Evolutionary conservation across 2,797 vertebrate species (phyloP).

Genomic region (Acanthopagrus latus): DNA sequence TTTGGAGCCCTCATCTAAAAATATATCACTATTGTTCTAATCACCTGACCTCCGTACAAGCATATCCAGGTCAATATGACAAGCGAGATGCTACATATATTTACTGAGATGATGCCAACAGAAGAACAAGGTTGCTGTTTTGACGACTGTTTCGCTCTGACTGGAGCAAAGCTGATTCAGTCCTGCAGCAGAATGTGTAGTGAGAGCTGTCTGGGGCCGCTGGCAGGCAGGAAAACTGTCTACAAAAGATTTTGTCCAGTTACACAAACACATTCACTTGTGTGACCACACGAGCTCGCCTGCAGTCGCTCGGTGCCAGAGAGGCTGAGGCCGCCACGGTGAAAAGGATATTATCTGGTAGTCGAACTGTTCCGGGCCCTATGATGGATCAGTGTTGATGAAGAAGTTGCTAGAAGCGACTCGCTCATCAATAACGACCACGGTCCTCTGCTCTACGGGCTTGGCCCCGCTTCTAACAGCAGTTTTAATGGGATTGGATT

Average conservation of each 20-base stretch:
- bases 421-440: slow-evolving; percentile 52
- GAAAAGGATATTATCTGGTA: slow-evolving; percentile 27
- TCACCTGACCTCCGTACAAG: not conserved
- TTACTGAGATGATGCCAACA: not conserved
- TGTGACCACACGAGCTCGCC: slow-evolving; percentile 27
- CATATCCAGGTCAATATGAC: not conserved
- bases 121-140: slow-evolving; percentile 1
- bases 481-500: slow-evolving; percentile 63
- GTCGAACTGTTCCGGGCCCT: slow-evolving; percentile 32
- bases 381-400: slow-evolving; percentile 49
- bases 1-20: too few relatives aligned
- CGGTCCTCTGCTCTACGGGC: slow-evolving; percentile 21
- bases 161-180: slow-evolving; percentile 30
- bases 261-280: slow-evolving; percentile 44
- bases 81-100: not conserved
- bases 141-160: slow-evolving; percentile 3
- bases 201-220: slow-evolving; percentile 18
- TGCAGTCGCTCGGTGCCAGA: slow-evolving; percentile 17
- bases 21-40: too few relatives aligned
- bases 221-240: slow-evolving; percentile 31
- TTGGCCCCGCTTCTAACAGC: slow-evolving; percentile 48
- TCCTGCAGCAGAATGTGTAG: slow-evolving; percentile 5
- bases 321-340: not conserved
- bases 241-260: slow-evolving; percentile 46
- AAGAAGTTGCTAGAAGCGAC: slow-evolving; percentile 50